phyloP scores from a whole-genome alignment of 2,113 vertebrate species.

The Phyllostomus hastatus region DNA sequence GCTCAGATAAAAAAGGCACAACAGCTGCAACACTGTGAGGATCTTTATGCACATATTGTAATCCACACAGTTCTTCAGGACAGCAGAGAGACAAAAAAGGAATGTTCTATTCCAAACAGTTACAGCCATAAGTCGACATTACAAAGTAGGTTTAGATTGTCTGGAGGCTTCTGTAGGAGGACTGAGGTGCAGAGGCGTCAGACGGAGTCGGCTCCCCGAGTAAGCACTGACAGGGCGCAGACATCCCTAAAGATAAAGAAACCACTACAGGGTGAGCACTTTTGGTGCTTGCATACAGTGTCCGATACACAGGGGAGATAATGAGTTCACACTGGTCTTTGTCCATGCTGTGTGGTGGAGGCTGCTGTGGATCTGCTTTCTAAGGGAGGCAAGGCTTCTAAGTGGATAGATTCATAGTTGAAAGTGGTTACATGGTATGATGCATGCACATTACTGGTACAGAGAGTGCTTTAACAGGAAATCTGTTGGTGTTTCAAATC shows the following conservation, averaged over 20 bases:
- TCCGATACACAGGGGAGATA: not conserved
- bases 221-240: not conserved
- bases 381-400: slow-evolving; percentile 38
- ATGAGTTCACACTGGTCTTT: not conserved
- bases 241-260: not conserved
- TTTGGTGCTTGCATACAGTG: slow-evolving; percentile 7
- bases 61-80: slow-evolving; percentile 50
- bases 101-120: slow-evolving; percentile 47
- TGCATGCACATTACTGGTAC: slow-evolving; percentile 49
- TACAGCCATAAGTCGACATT: slow-evolving; percentile 33
- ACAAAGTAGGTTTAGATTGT: slow-evolving; percentile 27
- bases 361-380: slow-evolving; percentile 14
- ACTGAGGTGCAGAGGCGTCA: not conserved
- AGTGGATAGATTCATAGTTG: not conserved
- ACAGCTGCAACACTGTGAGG: not conserved
- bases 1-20: not conserved
- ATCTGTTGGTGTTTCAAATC: not conserved
- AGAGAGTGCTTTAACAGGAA: slow-evolving; percentile 4
- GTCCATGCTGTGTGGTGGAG: slow-evolving; percentile 34
- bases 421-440: not conserved
- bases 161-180: not conserved
- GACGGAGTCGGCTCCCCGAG: not conserved
- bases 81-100: not conserved
- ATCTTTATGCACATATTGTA: slow-evolving; percentile 56
- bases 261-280: slow-evolving; percentile 11